These are phyloP conservation scores for Poecilobothrus nobilitatus DNA, from an alignment of 2,888 invertebrate species.

Conservation along the genomic window DNA sequence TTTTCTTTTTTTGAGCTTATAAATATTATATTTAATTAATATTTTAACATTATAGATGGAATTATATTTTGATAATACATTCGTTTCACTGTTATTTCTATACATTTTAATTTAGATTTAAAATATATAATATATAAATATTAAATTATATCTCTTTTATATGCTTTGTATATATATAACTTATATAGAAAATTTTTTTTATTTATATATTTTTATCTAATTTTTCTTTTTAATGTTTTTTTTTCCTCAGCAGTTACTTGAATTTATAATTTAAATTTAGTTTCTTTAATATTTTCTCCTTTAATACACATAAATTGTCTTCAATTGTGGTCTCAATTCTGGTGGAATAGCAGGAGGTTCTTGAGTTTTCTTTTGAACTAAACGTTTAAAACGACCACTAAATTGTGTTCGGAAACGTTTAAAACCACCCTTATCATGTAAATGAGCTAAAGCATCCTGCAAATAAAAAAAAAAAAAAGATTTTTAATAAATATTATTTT, in stretches of 20 bases:
- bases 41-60: background rate
- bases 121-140: background rate
- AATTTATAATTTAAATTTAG: background rate
- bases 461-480: constrained; percentile 40
- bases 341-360: constrained; percentile 79
- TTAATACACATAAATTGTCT: constrained; percentile 82
- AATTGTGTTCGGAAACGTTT: constrained; percentile 78
- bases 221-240: too few species aligned
- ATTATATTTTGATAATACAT: background rate
- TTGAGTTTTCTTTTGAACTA: constrained; percentile 75
- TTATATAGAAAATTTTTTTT: background rate
- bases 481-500: background rate
- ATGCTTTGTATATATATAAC: background rate
- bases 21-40: too few species aligned
- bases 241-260: background rate
- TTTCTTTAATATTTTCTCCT: background rate
- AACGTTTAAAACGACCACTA: constrained; percentile 75
- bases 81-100: background rate
- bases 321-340: constrained; percentile 77
- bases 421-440: constrained; percentile 61
- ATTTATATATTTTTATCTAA: too few species aligned
- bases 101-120: background rate
- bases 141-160: background rate
- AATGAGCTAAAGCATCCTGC: constrained; percentile 71
- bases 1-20: too few species aligned